Evolutionary conservation across 2,113 vertebrate species (phyloP).

Genomic region (Amblyornis subalaris): DNA sequence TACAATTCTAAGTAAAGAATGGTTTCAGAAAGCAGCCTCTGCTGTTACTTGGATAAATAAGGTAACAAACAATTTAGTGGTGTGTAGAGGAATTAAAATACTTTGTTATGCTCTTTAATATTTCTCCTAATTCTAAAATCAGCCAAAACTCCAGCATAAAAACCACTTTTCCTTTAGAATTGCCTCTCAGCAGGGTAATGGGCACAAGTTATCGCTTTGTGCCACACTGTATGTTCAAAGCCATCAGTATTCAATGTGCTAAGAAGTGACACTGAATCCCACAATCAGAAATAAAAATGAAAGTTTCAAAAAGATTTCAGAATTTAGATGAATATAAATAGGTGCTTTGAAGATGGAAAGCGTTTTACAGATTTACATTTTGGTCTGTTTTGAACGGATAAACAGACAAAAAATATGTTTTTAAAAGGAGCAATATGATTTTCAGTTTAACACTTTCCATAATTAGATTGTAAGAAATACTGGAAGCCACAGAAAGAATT

Average conservation of each 20-base stretch:
- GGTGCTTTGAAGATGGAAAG: conserved; percentile 30
- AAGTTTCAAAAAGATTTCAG: conserved; percentile 36
- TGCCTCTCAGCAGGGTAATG: conserved; percentile 9
- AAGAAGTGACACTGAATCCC: neutral
- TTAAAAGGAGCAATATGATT: neutral
- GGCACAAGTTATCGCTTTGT: neutral
- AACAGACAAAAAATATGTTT: conserved; percentile 18
- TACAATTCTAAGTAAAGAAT: neutral
- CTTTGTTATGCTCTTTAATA: neutral
- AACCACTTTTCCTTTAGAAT: neutral
- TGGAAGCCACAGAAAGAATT: conserved; percentile 14
- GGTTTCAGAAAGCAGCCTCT: neutral
- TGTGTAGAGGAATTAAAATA: neutral
- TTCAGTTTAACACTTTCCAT: neutral
- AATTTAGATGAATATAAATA: conserved; percentile 33
- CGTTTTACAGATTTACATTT: conserved; percentile 44
- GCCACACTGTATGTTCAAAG: neutral
- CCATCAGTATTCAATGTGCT: neutral
- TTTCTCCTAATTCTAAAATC: conserved; percentile 1
- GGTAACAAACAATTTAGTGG: neutral
- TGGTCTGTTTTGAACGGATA: neutral
- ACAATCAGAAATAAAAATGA: neutral
- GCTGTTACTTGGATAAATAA: conserved; percentile 1
- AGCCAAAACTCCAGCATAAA: neutral
- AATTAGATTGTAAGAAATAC: neutral